Percentiles rank a stretch among this genome's conserved stretches.
Evolutionary conservation across 2,888 invertebrate species (phyloP).

Genomic region (Dynastes tityus): DNA sequence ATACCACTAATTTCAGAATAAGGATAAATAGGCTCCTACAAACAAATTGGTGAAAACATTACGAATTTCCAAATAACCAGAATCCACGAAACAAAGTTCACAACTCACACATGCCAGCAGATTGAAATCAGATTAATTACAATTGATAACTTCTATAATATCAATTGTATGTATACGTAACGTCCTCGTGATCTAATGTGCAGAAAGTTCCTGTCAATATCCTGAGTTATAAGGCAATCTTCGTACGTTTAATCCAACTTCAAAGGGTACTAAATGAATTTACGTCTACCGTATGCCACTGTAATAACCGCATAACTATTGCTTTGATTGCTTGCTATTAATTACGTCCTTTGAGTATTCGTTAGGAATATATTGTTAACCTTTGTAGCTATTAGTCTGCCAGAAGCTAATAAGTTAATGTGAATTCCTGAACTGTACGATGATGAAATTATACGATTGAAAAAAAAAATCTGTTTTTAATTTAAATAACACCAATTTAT

Average conservation of each 20-base stretch:
- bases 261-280: constrained; percentile 11
- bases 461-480: too few relatives aligned
- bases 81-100: neutral
- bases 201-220: neutral
- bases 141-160: neutral
- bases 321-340: neutral
- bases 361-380: neutral
- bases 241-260: constrained; percentile 11
- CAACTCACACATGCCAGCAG: too few relatives aligned
- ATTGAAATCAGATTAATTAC: too few relatives aligned
- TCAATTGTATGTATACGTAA: neutral
- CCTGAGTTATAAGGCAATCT: neutral
- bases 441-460: too few relatives aligned
- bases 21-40: too few relatives aligned
- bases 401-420: too few relatives aligned
- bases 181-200: neutral
- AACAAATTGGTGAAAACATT: too few relatives aligned
- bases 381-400: too few relatives aligned
- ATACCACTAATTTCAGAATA: too few relatives aligned
- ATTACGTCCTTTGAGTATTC: constrained; percentile 4
- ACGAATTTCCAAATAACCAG: too few relatives aligned
- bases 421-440: too few relatives aligned
- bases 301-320: neutral
- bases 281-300: neutral
- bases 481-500: too few relatives aligned